Conservation (phyloP, 2,888 invertebrate genomes). For the Hypsopygia costalis region DNA sequence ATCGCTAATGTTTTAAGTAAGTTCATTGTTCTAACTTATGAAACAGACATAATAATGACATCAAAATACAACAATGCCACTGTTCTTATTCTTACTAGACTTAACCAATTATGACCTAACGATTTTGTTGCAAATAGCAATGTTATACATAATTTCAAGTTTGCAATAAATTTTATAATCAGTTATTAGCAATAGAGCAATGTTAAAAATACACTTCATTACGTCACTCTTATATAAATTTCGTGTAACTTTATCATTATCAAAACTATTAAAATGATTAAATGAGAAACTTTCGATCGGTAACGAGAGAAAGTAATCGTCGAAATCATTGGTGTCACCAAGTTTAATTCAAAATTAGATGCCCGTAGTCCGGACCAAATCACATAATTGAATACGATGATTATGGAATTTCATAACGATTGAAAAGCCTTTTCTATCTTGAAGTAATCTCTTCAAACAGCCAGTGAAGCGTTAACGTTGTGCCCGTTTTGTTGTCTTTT, state of each 20-base stretch:
- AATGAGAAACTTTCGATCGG: conserved; percentile 14
- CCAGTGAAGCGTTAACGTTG: conserved; percentile 22
- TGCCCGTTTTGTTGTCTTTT: conserved; percentile 33
- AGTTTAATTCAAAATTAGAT: conserved; percentile 13
- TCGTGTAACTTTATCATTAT: not conserved
- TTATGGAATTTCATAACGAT: conserved; percentile 7
- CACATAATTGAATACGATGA: conserved; percentile 15
- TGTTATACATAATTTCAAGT: conserved; percentile 14
- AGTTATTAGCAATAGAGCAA: too few species aligned
- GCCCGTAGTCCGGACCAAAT: conserved; percentile 6
- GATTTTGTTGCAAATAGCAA: conserved; percentile 11
- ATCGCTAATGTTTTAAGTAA: conserved; percentile 18
- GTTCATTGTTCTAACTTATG: conserved; percentile 23
- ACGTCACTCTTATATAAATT: not conserved
- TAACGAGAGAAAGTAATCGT: conserved; percentile 16
- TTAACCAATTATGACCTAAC: conserved; percentile 19
- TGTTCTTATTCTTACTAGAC: conserved; percentile 21
- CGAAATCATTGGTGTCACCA: conserved; percentile 9
- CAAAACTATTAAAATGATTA: conserved; percentile 8
- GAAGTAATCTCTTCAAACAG: conserved; percentile 8
- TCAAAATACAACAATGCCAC: conserved; percentile 22
- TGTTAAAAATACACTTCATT: not conserved
- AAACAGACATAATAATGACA: conserved; percentile 23
- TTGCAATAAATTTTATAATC: conserved; percentile 14
- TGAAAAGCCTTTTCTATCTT: conserved; percentile 2